Evolutionary conservation across 2,797 vertebrate species (phyloP).

Genomic region (Poeciliopsis infans): DNA sequence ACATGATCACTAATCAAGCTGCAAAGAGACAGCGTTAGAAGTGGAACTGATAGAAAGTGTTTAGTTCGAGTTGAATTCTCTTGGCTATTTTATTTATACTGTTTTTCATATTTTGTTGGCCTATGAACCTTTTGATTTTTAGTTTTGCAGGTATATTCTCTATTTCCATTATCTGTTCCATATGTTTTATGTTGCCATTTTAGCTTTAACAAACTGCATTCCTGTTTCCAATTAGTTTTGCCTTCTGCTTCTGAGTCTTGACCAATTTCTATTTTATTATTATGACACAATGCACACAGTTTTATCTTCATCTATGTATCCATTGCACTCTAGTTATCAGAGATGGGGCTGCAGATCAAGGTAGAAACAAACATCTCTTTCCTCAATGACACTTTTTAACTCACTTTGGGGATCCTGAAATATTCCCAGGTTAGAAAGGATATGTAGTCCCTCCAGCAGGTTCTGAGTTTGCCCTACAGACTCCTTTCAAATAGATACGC

Average conservation of each 20-base stretch:
- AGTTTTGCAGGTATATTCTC: neutral
- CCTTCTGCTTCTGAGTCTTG: neutral
- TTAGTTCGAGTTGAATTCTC: neutral
- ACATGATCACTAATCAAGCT: slow-evolving; percentile 70
- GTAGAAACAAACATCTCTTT: neutral
- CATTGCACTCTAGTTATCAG: neutral
- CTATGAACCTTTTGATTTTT: neutral
- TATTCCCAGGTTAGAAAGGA: neutral
- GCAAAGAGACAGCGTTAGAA: slow-evolving; percentile 48
- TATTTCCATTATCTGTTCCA: neutral
- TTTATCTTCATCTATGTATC: neutral
- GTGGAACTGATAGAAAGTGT: slow-evolving; percentile 11
- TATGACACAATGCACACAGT: neutral
- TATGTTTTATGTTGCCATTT: neutral
- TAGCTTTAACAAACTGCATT: neutral
- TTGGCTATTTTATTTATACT: neutral
- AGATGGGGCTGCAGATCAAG: neutral
- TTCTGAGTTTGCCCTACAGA: neutral
- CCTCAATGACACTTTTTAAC: neutral
- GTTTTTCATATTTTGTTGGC: neutral
- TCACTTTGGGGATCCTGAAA: neutral
- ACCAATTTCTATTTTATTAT: neutral
- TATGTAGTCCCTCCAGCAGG: neutral
- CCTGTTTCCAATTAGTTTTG: neutral
- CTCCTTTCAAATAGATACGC: neutral